Base-by-base conservation (phyloP, 1,140 invertebrate genomes). In the Drosophila lini region DNA sequence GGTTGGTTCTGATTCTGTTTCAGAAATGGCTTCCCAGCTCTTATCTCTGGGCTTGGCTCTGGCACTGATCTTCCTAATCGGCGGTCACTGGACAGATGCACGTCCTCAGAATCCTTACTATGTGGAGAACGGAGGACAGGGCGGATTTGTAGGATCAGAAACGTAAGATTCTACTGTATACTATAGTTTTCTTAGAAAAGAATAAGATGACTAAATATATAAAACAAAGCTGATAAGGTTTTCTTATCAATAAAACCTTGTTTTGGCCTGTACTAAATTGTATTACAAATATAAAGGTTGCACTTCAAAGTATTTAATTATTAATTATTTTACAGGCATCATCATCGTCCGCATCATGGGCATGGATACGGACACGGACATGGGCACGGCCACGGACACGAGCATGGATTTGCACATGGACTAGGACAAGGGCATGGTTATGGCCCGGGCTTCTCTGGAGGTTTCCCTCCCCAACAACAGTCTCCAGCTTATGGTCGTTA, bases 31-130 rank as follows among this genome's bases (percentile, higher is more conserved):
- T 47, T 57, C 25, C 34, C 68, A 67, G 28, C 38, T 52, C 44
- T 80, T 86, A 86, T 86, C 82, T 38, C 31, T 77, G 36, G 19
- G 64, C 5, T 15, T 56, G 36, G 36, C 28, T 31, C 7, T 70
- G 68, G 31, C 36, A 6, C 13, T 85, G 63, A 80, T 83, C 75
- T 31, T 62, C 25, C n/a, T 76, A 16, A 55, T 80, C 50, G 62
- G 47, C 74, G 76, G 70, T 64, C 83, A 86, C 13, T 59, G 53
- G 34, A 28, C 56, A 16, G 32, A 32, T 2, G 67, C 81, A 34
- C 53, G 56, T 15, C 63, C 62, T 4, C 40, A 63, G 11, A 58
- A 84, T 78, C 63, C 45, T 15, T 60, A 48, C n/a, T 62, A 81
- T 41, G 81, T 59, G 45, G 48, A 62, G 15, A 40, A 28, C 16